Percentiles rank a stretch among this genome's conserved stretches.
Conservation (phyloP, 2,888 invertebrate genomes). For the Tachina grossa region DNA sequence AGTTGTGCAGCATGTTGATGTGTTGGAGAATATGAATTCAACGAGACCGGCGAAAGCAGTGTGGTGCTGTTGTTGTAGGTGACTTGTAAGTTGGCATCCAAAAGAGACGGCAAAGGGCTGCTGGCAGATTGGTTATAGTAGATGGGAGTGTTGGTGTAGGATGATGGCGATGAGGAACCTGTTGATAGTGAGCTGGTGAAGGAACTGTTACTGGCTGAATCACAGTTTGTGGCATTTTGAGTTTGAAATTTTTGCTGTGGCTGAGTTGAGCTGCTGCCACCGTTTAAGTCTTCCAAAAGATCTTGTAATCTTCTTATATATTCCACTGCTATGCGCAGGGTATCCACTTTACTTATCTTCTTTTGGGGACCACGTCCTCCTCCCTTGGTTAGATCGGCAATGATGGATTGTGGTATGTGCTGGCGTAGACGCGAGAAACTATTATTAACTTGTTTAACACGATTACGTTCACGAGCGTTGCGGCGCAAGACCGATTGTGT, state of each 20-base stretch:
- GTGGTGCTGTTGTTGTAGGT: slow-evolving; percentile 74
- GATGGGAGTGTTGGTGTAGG: slow-evolving; percentile 56
- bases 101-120: slow-evolving; percentile 58
- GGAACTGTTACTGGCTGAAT: slow-evolving; percentile 77
- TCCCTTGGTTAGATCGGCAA: slow-evolving; percentile 87
- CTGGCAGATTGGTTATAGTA: slow-evolving; percentile 62
- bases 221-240: slow-evolving; percentile 83
- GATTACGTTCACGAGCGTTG: slow-evolving; percentile 96
- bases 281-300: slow-evolving; percentile 84
- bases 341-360: slow-evolving; percentile 95
- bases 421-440: slow-evolving; percentile 95
- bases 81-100: slow-evolving; percentile 63
- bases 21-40: slow-evolving; percentile 73
- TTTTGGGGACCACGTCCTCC: slow-evolving; percentile 90
- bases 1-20: slow-evolving; percentile 44
- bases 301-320: slow-evolving; percentile 93
- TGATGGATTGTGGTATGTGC: slow-evolving; percentile 92
- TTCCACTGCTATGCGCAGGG: slow-evolving; percentile 93
- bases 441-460: slow-evolving; percentile 97
- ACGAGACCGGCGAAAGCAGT: slow-evolving; percentile 76
- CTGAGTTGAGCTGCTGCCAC: slow-evolving; percentile 53
- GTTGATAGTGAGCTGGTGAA: slow-evolving; percentile 66
- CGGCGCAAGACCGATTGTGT: slow-evolving; percentile 94
- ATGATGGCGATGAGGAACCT: slow-evolving; percentile 53
- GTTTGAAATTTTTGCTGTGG: slow-evolving; percentile 37